phyloP scores from a whole-genome alignment of 1,140 invertebrate species.

The Branchinecta lynchi region DNA sequence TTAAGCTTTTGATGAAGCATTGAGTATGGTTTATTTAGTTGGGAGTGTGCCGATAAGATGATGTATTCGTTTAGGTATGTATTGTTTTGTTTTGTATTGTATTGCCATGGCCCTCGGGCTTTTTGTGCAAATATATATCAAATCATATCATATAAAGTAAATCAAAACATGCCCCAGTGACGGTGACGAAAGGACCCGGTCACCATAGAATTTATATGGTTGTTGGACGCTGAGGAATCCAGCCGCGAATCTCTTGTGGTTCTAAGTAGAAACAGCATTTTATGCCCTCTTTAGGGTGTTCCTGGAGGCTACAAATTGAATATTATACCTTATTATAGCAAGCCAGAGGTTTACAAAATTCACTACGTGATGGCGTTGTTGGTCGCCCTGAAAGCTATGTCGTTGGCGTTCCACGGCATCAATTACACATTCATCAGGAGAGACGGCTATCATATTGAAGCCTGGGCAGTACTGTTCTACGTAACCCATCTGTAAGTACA shows the following conservation, averaged over 20 bases:
- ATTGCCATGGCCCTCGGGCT: too few species aligned
- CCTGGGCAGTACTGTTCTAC: constrained; percentile 94
- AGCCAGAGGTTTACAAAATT: constrained; percentile 76
- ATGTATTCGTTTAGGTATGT: too few species aligned
- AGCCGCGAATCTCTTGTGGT: not conserved
- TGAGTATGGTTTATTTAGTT: too few species aligned
- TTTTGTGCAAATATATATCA: too few species aligned
- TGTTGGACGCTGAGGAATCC: too few species aligned
- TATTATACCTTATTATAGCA: constrained; percentile 35
- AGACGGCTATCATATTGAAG: constrained; percentile 83
- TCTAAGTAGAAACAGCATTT: not conserved
- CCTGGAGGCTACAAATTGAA: constrained; percentile 14
- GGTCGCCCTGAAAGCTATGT: constrained; percentile 80
- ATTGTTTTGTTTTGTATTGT: too few species aligned
- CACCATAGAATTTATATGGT: too few species aligned
- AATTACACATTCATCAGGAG: constrained; percentile 92
- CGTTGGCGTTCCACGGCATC: constrained; percentile 84
- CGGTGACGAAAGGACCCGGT: too few species aligned
- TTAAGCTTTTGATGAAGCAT: too few species aligned
- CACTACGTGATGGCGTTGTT: constrained; percentile 93
- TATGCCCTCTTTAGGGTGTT: not conserved
- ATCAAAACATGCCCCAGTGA: too few species aligned
- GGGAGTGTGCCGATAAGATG: too few species aligned
- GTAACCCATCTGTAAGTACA: constrained; percentile 73
- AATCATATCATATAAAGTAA: too few species aligned